Evolutionary conservation across 2,797 vertebrate species (phyloP).

Genomic region (Pangasius krempfi): DNA sequence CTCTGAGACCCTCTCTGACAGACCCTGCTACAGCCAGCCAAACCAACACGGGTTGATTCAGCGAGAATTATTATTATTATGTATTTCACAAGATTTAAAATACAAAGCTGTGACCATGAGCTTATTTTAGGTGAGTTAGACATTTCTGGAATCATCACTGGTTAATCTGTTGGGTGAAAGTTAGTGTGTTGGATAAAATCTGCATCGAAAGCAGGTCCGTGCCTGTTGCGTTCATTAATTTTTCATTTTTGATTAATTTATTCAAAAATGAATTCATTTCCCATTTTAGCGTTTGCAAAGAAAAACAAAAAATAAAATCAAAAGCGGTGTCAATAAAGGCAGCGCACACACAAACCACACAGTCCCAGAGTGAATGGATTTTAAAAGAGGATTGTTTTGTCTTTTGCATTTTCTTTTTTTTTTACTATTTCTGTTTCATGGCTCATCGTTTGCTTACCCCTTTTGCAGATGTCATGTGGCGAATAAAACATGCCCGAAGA

Average conservation of each 20-base stretch:
- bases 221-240: not conserved
- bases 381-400: not conserved
- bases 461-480: constrained; percentile 77
- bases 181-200: not conserved
- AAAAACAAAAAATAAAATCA: not conserved
- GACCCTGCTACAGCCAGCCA: constrained; percentile 38
- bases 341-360: not conserved
- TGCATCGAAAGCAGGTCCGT: not conserved
- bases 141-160: not conserved
- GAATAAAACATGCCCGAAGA: constrained; percentile 85
- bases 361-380: not conserved
- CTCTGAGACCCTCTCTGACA: constrained; percentile 32
- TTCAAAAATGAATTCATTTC: not conserved
- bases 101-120: not conserved
- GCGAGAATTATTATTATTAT: constrained; percentile 12
- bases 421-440: constrained; percentile 38
- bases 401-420: not conserved
- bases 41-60: constrained; percentile 16
- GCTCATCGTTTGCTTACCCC: constrained; percentile 47
- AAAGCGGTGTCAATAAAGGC: not conserved
- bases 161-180: not conserved
- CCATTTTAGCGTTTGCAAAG: not conserved
- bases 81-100: constrained; percentile 25
- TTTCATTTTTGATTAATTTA: no score
- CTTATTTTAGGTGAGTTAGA: not conserved